phyloP scores from a whole-genome alignment of 2,113 vertebrate genomes.

The Hippocampus barbouri region DNA sequence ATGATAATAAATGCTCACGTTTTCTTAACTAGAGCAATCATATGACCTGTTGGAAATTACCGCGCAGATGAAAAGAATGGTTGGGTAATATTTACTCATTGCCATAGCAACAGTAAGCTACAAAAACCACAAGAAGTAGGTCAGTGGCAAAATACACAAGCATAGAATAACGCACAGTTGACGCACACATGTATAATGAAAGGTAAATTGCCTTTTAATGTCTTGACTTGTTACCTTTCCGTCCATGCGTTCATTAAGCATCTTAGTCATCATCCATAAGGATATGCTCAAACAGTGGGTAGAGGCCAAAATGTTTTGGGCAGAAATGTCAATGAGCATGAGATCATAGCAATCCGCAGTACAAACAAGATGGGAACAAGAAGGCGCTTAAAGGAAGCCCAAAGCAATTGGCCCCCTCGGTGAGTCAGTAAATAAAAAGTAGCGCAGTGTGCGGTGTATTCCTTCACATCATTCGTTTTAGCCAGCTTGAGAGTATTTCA shows the following conservation, averaged over 20 bases:
- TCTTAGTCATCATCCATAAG: background rate
- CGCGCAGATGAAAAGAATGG: slow-evolving; percentile 41
- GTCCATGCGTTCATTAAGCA: background rate
- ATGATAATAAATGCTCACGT: slow-evolving; percentile 34
- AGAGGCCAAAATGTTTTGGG: slow-evolving; percentile 1
- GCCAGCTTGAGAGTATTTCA: slow-evolving; percentile 44
- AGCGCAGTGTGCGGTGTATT: slow-evolving; percentile 40
- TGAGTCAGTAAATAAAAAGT: slow-evolving; percentile 37
- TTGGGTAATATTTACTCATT: slow-evolving; percentile 59
- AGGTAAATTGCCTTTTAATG: slow-evolving; percentile 11
- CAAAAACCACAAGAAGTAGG: slow-evolving; percentile 30
- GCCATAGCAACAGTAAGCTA: slow-evolving; percentile 45
- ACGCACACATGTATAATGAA: background rate
- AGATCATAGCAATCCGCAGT: slow-evolving; percentile 35
- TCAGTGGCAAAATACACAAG: slow-evolving; percentile 21
- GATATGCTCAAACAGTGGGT: background rate
- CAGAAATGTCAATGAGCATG: slow-evolving; percentile 19
- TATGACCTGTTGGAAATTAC: slow-evolving; percentile 41
- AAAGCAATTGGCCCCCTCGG: slow-evolving; percentile 19
- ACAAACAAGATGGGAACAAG: slow-evolving; percentile 8
- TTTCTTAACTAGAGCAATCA: slow-evolving; percentile 31
- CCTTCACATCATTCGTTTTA: slow-evolving; percentile 52
- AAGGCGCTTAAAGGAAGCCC: slow-evolving; percentile 26
- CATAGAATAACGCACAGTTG: slow-evolving; percentile 20
- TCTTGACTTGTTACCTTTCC: slow-evolving; percentile 1